A percentile compares a stretch with the other conserved stretches of the same genome.
Evolutionary conservation across 2,888 invertebrate genomes (phyloP).

Genomic region (Furcula furcula): DNA sequence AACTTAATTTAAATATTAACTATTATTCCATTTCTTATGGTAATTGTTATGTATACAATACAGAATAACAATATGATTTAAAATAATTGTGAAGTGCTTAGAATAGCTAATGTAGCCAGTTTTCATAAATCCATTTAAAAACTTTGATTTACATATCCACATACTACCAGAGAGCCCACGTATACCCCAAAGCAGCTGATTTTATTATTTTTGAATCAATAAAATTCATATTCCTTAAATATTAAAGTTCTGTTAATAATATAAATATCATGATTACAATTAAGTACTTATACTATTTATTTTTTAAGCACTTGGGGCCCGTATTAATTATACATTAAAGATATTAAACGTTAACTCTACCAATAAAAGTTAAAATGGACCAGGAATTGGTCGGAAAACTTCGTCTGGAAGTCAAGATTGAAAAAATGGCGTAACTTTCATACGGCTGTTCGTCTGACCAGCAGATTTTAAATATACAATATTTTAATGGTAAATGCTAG

Average conservation of each 20-base stretch:
- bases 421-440: conserved; percentile 14
- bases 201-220: too few species aligned
- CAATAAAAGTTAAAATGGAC: conserved; percentile 43
- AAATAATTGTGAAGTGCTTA: too few species aligned
- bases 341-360: conserved; percentile 23
- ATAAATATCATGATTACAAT: conserved; percentile 15
- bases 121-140: too few species aligned
- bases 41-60: too few species aligned
- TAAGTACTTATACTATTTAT: conserved; percentile 34
- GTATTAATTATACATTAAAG: conserved; percentile 35
- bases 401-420: conserved; percentile 43
- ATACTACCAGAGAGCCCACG: too few species aligned
- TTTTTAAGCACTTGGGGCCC: conserved; percentile 48
- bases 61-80: too few species aligned
- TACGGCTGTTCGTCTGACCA: conserved; percentile 46
- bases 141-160: too few species aligned
- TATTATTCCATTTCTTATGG: too few species aligned
- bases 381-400: conserved; percentile 50
- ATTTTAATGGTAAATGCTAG: conserved; percentile 14
- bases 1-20: too few species aligned
- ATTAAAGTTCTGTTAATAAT: conserved; percentile 12
- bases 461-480: conserved; percentile 43
- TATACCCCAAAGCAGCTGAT: too few species aligned
- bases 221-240: conserved; percentile 5
- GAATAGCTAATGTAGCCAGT: too few species aligned